Base-by-base conservation (phyloP, 2,888 invertebrate species). In the Metellina segmentata region DNA sequence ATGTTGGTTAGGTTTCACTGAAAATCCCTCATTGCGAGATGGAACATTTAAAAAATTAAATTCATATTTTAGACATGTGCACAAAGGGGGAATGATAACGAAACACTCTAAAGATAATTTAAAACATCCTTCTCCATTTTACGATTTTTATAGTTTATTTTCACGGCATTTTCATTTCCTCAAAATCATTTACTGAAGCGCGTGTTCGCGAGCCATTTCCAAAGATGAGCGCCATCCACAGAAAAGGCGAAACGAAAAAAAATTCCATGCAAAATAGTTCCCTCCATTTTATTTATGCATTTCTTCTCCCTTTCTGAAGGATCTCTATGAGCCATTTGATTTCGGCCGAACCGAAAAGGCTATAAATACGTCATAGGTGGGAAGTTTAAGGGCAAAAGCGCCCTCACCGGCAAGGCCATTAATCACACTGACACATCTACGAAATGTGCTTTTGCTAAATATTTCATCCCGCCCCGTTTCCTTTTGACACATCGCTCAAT, bases 391-490 rank as follows among this genome's bases (percentile, higher is more conserved):
- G 79, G 11, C 9, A 34, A 20, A 61, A 79, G 61, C 79, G 61
- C 61, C 79, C 53, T 79, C 79, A 53, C 9, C 7, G 20, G 16
- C 61, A 34, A 20, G 16, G 0, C 48, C 16, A 61, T 79, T 79
- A 79, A 79, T 79, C 79, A 79, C 20, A 34, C 11, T 79, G 79
- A 61, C 69, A 69, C 61, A 53, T 8, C 53, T 13, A 20, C 61
- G 34, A 79, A 61, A 79, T 79, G 61, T 48, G 79, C 53, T 61
- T 34, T 61, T 79, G 61, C 61, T 79, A 79, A 79, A 79, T 79
- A 79, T 79, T 79, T 79, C 79, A 79, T 61, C 61, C 19, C 53
- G 34, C 34, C 61, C n/a, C 51, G 72, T n/a, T 77, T 77, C 52
- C 9, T 5, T 19, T 7, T 79, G 79, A 79, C 79, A 79, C 61